These are phyloP conservation scores for Eristalinus sepulchralis DNA, from an alignment of 2,888 invertebrate genomes.

Conservation along the genomic window DNA sequence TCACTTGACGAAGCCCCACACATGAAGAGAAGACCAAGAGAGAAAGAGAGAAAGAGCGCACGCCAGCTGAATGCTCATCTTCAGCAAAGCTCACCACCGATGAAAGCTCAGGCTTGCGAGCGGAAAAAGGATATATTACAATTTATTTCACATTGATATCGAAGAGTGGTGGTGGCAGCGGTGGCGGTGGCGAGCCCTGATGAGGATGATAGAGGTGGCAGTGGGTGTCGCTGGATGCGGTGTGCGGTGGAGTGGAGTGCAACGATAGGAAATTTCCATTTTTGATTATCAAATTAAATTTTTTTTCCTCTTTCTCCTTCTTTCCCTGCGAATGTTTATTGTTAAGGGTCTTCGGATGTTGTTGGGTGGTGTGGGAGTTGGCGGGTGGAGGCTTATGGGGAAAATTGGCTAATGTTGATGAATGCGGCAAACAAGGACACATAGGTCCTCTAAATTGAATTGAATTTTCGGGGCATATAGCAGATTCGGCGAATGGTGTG, in stretches of 20 bases:
- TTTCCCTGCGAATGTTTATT: constrained; percentile 25
- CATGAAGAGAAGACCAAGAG: neutral
- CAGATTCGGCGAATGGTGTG: constrained; percentile 7
- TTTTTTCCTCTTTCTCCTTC: constrained; percentile 12
- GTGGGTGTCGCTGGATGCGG: constrained; percentile 3
- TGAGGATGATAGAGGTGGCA: neutral
- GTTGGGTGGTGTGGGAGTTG: neutral
- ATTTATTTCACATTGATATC: constrained; percentile 56
- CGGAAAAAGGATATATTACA: constrained; percentile 59
- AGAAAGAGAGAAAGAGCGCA: neutral
- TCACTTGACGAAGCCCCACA: constrained; percentile 14
- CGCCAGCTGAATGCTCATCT: constrained; percentile 29
- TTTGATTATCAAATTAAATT: constrained; percentile 73
- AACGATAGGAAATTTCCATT: constrained; percentile 73
- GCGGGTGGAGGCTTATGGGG: neutral
- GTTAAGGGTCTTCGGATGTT: constrained; percentile 30
- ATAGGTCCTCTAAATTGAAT: constrained; percentile 36
- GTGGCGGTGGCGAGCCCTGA: neutral
- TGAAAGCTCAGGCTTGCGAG: constrained; percentile 46
- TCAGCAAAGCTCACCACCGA: constrained; percentile 1
- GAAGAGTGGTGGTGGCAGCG: no score
- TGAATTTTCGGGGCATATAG: constrained; percentile 41
- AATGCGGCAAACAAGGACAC: constrained; percentile 41
- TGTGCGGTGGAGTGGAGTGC: constrained; percentile 19
- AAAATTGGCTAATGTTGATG: constrained; percentile 51